Percentiles rank a stretch among this genome's conserved stretches.
Conservation (phyloP, 2,797 vertebrate genomes). For the Neopelma chrysocephalum region DNA sequence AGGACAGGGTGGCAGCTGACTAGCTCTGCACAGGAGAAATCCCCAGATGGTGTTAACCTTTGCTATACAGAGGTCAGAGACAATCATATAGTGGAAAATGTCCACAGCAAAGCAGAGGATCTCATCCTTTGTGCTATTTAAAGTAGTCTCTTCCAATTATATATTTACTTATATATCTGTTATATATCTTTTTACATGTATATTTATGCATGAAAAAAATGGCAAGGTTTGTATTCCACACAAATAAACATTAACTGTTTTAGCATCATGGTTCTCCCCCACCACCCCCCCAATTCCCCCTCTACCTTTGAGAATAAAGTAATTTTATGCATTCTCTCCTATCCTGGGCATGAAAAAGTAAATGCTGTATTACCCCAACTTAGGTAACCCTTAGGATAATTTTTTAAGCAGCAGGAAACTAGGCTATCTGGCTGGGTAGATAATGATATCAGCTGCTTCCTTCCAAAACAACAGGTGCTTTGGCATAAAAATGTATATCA, state of each 20-base stretch:
- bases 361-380: slow-evolving; percentile 80
- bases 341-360: slow-evolving; percentile 74
- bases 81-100: background rate
- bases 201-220: background rate
- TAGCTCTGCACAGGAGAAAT: background rate
- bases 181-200: background rate
- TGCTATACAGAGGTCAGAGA: background rate
- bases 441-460: slow-evolving; percentile 99
- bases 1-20: background rate
- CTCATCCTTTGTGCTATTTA: background rate
- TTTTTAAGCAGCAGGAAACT: slow-evolving; percentile 94
- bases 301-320: slow-evolving; percentile 37
- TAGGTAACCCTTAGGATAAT: slow-evolving; percentile 93
- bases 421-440: slow-evolving; percentile 97
- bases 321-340: slow-evolving; percentile 64
- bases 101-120: background rate
- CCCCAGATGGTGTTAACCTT: background rate
- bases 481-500: slow-evolving; percentile 95
- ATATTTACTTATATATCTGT: background rate
- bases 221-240: background rate
- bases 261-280: background rate
- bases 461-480: slow-evolving; percentile 99
- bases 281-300: rapidly evolving
- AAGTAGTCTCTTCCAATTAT: background rate
- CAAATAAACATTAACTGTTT: slow-evolving; percentile 20